phyloP scores from a whole-genome alignment of 2,888 invertebrate species.

The Lepidochitona cinerea region DNA sequence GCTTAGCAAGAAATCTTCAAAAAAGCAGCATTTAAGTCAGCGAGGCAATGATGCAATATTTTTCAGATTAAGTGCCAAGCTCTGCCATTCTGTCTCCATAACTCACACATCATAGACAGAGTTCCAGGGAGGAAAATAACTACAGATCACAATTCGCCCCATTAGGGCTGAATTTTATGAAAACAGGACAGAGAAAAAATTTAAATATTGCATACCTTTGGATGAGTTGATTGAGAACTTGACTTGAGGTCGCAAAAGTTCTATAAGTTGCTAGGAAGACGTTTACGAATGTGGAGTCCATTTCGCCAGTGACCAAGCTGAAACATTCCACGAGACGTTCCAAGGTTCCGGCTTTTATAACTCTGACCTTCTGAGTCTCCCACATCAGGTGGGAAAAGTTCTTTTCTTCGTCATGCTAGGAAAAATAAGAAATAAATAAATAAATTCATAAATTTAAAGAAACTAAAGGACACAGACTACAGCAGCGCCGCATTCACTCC shows the following conservation, averaged over 20 bases:
- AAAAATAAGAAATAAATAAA: slow-evolving; percentile 36
- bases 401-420: slow-evolving; percentile 50
- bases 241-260: slow-evolving; percentile 88
- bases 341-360: slow-evolving; percentile 93
- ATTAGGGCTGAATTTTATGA: no score
- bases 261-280: slow-evolving; percentile 96
- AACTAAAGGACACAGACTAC: no score
- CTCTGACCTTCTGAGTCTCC: slow-evolving; percentile 72
- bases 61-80: no score
- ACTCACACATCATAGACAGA: slow-evolving; percentile 27
- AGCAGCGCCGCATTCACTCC: no score
- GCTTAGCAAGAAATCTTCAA: no score
- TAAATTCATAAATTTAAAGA: no score
- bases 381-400: slow-evolving; percentile 87
- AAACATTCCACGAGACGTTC: slow-evolving; percentile 93
- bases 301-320: slow-evolving; percentile 93
- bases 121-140: not conserved
- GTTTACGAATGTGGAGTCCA: slow-evolving; percentile 96
- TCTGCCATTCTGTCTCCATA: slow-evolving; percentile 52
- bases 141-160: no score
- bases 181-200: no score
- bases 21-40: no score
- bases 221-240: slow-evolving; percentile 86
- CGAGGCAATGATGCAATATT: no score
- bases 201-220: slow-evolving; percentile 58